Evolutionary conservation across 1,140 invertebrate genomes (phyloP).

Genomic region (Lordiphosa stackelbergi): DNA sequence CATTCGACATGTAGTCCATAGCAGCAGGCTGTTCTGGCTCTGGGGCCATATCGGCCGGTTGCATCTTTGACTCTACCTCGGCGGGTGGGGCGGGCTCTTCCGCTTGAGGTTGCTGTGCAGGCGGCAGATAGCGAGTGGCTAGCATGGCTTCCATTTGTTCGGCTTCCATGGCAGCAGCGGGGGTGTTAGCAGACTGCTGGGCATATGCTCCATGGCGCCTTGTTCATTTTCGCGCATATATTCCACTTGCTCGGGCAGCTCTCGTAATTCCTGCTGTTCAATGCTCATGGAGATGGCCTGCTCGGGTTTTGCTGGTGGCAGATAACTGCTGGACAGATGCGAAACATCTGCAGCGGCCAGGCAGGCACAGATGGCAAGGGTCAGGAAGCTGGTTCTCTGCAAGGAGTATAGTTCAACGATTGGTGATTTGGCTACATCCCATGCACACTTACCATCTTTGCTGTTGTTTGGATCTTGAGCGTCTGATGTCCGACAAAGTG

Average conservation of each 20-base stretch:
- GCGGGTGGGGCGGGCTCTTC: constrained; percentile 20
- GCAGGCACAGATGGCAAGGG: constrained; percentile 46
- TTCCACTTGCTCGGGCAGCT: constrained; percentile 68
- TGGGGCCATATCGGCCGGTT: constrained; percentile 3
- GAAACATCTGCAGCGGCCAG: constrained; percentile 66
- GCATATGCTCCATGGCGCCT: constrained; percentile 47
- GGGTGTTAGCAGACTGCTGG: constrained; percentile 52
- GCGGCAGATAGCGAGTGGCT: constrained; percentile 47
- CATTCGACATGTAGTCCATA: constrained; percentile 12
- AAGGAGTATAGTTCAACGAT: not conserved
- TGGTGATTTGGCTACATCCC: not conserved
- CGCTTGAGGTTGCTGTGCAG: constrained; percentile 12
- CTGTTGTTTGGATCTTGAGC: constrained; percentile 30
- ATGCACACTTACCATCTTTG: constrained; percentile 54
- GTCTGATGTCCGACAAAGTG: constrained; percentile 40
- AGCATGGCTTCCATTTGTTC: constrained; percentile 30
- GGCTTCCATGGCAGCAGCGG: constrained; percentile 25
- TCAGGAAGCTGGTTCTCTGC: constrained; percentile 44
- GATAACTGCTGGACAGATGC: constrained; percentile 43
- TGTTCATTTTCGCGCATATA: constrained; percentile 45
- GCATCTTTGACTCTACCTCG: constrained; percentile 6
- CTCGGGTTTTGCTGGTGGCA: constrained; percentile 55
- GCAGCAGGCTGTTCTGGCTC: constrained; percentile 7
- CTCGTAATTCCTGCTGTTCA: constrained; percentile 63
- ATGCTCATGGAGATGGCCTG: constrained; percentile 59